Base-by-base conservation (phyloP, 2,797 vertebrate species). In the Galago senegalensis region DNA sequence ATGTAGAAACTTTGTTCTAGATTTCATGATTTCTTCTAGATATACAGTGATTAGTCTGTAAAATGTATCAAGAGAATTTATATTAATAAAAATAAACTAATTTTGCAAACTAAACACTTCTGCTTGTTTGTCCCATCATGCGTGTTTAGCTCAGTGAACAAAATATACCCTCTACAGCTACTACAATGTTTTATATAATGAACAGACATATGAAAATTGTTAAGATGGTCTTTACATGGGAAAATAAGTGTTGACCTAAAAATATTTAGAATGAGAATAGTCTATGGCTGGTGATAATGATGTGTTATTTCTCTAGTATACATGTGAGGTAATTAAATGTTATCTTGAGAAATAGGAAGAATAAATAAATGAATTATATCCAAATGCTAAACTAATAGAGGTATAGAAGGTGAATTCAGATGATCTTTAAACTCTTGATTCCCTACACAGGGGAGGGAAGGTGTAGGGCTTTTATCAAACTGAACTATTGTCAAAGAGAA, bases 171-270 rank as follows among this genome's bases (percentile, higher is more conserved):
- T 25, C 63, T 16, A 69, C 0, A 70, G 20, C 79, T 12, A 34
- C 60, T n/a, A 53, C 20, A 49, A 83, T 60, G 23, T 63, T 70
- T 94, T 46, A 25, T 40, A 85, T 58, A 76, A 61, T 80, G 61
- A 79, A 73, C n/a, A 84, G 21, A 23, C 29, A 76, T 31, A 56
- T 43, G 18, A 27, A 31, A 53, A 46, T 81, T 60, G 9, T 73
- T 58, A 65, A 58, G 7, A n/a, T 81, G 17, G 1, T 5, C 5
- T 85, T 43, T 56, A 29, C 40, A 82, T 77, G 29, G 23, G 23
- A 93, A 87, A 90, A 53, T 76, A 76, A 84, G 73, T 83, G 14
- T 87, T 61, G 69, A 82, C 13, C 29, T 43, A 25, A 80, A 87
- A 87, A 73, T 34, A 91, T 25, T 76, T 60, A 72, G 9, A 70